Conservation (phyloP, 2,888 invertebrate genomes). For the Perizoma affinitatum region DNA sequence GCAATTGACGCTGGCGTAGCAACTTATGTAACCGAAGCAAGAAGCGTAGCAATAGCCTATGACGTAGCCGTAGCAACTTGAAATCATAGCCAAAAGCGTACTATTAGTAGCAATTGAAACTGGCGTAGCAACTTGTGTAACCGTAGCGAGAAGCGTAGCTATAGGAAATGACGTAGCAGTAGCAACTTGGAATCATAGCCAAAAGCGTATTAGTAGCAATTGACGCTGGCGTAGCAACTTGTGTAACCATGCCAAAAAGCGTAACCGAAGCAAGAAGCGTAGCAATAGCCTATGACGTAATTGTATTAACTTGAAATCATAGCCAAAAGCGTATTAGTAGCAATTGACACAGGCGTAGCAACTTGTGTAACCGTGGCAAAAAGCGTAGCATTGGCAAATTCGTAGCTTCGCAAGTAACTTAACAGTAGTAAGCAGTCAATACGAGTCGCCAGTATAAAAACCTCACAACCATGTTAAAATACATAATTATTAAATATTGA, state of each 20-base stretch:
- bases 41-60: not conserved
- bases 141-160: too few species aligned
- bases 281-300: too few species aligned
- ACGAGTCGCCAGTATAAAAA: too few species aligned
- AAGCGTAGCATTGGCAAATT: not conserved
- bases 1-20: too few species aligned
- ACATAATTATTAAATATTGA: too few species aligned
- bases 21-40: not conserved
- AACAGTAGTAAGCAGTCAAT: too few species aligned
- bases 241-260: too few species aligned
- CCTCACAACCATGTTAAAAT: too few species aligned
- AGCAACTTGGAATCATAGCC: not conserved
- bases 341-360: not conserved
- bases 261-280: too few species aligned
- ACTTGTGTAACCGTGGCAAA: too few species aligned
- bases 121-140: not conserved
- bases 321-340: not conserved
- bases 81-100: not conserved
- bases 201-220: not conserved
- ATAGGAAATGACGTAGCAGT: too few species aligned
- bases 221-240: not conserved
- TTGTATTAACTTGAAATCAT: not conserved
- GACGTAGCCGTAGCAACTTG: not conserved
- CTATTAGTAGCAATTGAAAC: not conserved
- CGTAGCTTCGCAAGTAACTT: not conserved